Evolutionary conservation across 2,888 invertebrate species (phyloP).

Genomic region (Tinea semifulvella): DNA sequence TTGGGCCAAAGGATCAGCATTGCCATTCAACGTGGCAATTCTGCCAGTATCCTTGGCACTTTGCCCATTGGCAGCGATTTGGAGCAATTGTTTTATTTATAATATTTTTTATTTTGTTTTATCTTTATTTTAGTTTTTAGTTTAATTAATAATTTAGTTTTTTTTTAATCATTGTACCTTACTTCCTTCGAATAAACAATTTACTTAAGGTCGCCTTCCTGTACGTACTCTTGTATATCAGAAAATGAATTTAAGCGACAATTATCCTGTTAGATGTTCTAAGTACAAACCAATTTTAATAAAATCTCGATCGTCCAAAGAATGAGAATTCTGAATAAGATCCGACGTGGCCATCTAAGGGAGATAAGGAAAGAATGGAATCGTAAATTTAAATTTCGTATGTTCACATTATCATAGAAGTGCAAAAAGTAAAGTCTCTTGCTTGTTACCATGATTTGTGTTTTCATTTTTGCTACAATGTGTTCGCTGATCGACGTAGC

Average conservation of each 20-base stretch:
- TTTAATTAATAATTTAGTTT: no score
- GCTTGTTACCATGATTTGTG: slow-evolving; percentile 8
- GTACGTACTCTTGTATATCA: background rate
- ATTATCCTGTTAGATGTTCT: background rate
- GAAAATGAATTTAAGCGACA: background rate
- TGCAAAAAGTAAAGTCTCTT: slow-evolving; percentile 8
- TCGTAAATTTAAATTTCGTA: slow-evolving; percentile 9
- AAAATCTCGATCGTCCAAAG: background rate
- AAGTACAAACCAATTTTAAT: background rate
- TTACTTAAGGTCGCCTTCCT: no score
- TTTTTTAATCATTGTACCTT: no score
- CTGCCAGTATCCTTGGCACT: no score
- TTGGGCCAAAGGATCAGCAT: no score
- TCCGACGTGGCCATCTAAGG: slow-evolving; percentile 9
- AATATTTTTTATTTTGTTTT: no score
- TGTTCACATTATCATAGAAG: slow-evolving; percentile 5
- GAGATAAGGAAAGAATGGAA: slow-evolving; percentile 6
- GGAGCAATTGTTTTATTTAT: no score
- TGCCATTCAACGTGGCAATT: no score
- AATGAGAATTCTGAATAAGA: background rate
- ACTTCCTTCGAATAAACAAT: no score
- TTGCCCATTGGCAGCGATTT: no score
- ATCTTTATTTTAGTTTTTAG: no score
- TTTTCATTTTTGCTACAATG: slow-evolving; percentile 10
- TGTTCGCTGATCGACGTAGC: no score